Evolutionary conservation across 2,113 vertebrate genomes (phyloP).

Genomic region (Oncorhynchus gorbuscha): DNA sequence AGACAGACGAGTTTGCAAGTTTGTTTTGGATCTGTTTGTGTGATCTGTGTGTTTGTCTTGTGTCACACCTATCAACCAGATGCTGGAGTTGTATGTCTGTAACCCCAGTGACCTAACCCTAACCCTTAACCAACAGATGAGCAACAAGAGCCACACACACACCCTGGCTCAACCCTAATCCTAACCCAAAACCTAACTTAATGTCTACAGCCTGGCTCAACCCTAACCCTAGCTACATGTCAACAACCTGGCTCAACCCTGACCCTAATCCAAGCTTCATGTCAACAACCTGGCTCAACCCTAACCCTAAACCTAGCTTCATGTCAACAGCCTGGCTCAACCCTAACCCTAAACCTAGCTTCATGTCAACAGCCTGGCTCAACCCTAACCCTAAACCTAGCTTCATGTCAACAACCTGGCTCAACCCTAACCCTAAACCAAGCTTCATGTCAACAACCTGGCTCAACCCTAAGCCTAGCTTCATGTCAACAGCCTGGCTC

Average conservation of each 20-base stretch:
- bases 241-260: neutral
- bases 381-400: too few relatives aligned
- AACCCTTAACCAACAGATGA: neutral
- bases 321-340: neutral
- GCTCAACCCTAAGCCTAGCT: neutral
- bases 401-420: neutral
- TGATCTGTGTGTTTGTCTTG: neutral
- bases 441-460: neutral
- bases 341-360: too few relatives aligned
- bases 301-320: too few relatives aligned
- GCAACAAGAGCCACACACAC: neutral
- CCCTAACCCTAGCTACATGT: too few relatives aligned
- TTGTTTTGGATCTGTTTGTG: neutral
- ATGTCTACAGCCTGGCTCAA: neutral
- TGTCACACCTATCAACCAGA: neutral
- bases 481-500: too few relatives aligned
- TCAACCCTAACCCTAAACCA: neutral
- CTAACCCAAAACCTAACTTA: too few relatives aligned
- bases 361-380: neutral
- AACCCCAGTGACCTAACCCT: conserved; percentile 13
- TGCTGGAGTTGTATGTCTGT: neutral
- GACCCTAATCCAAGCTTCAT: too few relatives aligned
- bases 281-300: neutral
- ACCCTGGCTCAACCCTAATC: neutral
- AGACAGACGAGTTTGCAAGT: too few relatives aligned